Percentiles rank a stretch among this genome's conserved stretches.
Evolutionary conservation across 2,888 invertebrate genomes (phyloP).

Genomic region (Sarcophaga rosellei): DNA sequence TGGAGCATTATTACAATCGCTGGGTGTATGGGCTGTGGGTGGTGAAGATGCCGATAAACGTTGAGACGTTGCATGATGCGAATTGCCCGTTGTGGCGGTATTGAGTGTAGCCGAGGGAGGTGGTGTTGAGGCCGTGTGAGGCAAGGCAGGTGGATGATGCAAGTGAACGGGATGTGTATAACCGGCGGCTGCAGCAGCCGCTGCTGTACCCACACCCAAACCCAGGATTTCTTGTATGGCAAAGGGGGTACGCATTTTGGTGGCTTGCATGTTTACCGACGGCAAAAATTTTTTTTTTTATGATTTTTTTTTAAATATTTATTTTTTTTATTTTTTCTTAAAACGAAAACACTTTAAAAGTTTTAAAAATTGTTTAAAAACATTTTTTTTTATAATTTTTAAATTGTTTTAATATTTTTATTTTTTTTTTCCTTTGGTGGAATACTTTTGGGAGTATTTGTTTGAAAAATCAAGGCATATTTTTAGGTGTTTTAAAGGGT

Average conservation of each 20-base stretch:
- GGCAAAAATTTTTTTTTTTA: conserved; percentile 42
- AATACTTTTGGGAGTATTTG: conserved; percentile 17
- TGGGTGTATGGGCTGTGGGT: conserved; percentile 68
- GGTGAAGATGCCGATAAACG: conserved; percentile 68
- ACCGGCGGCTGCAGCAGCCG: conserved; percentile 73
- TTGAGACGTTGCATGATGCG: conserved; percentile 48
- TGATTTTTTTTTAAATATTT: not conserved
- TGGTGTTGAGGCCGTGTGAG: conserved; percentile 58
- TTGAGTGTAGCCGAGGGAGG: conserved; percentile 55
- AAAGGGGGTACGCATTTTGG: conserved; percentile 81
- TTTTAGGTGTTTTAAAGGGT: conserved; percentile 39
- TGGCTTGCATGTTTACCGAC: conserved; percentile 79
- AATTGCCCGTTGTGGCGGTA: conserved; percentile 28
- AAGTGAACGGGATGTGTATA: conserved; percentile 72
- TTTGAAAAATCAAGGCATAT: conserved; percentile 47
- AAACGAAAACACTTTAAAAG: not conserved
- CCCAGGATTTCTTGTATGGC: conserved; percentile 81
- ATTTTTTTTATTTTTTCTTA: not conserved
- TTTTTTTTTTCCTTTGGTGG: not conserved
- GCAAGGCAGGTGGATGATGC: conserved; percentile 59
- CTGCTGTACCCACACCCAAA: conserved; percentile 77
- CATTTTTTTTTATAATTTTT: conserved; percentile 10
- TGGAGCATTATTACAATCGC: conserved; percentile 72
- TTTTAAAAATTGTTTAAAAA: not conserved
- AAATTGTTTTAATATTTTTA: conserved; percentile 11